phyloP scores from a whole-genome alignment of 2,888 invertebrate species.

The Galerucella calmariensis region DNA sequence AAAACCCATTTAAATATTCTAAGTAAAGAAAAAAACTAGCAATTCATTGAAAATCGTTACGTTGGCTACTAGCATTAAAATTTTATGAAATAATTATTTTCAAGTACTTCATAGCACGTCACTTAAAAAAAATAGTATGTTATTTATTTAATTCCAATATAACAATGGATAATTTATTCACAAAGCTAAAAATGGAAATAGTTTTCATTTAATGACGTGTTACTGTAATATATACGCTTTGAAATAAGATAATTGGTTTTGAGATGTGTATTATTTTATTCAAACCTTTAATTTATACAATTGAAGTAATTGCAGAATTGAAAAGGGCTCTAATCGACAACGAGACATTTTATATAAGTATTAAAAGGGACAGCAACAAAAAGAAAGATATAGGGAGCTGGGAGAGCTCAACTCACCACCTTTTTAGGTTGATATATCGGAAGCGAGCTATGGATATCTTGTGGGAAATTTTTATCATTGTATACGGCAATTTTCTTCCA shows the following conservation, averaged over 20 bases:
- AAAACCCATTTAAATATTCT: background rate
- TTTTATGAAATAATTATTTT: background rate
- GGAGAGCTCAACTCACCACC: too few species aligned
- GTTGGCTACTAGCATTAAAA: background rate
- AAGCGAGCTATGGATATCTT: too few species aligned
- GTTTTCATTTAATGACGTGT: conserved; percentile 4
- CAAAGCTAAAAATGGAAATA: conserved; percentile 1
- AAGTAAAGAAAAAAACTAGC: background rate
- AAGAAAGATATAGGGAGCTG: too few species aligned
- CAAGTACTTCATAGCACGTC: background rate
- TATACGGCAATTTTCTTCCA: too few species aligned
- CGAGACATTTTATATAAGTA: background rate
- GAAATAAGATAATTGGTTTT: conserved; percentile 1
- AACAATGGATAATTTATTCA: background rate
- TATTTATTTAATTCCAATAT: background rate
- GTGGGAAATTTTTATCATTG: too few species aligned
- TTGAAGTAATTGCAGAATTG: background rate
- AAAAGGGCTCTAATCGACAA: background rate
- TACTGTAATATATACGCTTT: background rate
- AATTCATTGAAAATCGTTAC: background rate
- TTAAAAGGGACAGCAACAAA: too few species aligned
- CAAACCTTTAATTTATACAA: background rate
- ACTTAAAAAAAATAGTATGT: conserved; percentile 1
- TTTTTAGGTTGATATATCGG: too few species aligned
- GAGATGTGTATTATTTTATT: background rate